Conservation (phyloP, 2,797 vertebrate species). For the Eleutherodactylus coqui region DNA sequence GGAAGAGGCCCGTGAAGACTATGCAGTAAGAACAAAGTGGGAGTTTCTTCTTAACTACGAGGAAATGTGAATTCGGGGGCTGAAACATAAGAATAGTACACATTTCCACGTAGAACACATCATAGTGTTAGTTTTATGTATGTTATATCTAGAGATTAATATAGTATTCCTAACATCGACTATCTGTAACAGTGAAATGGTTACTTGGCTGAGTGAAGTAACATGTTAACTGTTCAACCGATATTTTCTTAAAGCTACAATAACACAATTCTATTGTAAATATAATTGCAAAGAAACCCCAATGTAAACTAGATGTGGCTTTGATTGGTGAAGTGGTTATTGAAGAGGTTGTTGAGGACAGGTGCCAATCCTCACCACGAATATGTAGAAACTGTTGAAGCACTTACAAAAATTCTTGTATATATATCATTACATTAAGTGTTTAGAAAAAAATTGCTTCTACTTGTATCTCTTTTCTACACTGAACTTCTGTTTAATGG, state of each 20-base stretch:
- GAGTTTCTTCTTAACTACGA: background rate
- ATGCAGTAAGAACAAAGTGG: background rate
- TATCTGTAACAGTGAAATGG: background rate
- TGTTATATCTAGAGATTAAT: slow-evolving; percentile 17
- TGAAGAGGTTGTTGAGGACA: background rate
- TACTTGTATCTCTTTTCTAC: no score
- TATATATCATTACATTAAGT: no score
- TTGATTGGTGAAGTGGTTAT: background rate
- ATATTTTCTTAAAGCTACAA: background rate
- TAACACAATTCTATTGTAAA: background rate
- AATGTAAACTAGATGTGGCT: background rate
- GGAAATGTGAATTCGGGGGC: background rate
- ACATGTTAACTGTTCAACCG: background rate
- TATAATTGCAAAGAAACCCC: background rate
- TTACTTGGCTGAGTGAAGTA: background rate
- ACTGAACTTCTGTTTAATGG: background rate
- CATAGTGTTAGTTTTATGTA: background rate
- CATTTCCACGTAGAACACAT: background rate
- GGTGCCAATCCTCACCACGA: background rate
- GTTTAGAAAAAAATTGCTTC: no score
- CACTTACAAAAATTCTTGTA: background rate
- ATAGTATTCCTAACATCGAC: background rate
- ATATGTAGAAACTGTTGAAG: background rate
- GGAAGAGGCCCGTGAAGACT: slow-evolving; percentile 24
- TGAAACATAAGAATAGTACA: background rate